Conservation (phyloP, 2,797 vertebrate species). For the Agapornis canus region DNA sequence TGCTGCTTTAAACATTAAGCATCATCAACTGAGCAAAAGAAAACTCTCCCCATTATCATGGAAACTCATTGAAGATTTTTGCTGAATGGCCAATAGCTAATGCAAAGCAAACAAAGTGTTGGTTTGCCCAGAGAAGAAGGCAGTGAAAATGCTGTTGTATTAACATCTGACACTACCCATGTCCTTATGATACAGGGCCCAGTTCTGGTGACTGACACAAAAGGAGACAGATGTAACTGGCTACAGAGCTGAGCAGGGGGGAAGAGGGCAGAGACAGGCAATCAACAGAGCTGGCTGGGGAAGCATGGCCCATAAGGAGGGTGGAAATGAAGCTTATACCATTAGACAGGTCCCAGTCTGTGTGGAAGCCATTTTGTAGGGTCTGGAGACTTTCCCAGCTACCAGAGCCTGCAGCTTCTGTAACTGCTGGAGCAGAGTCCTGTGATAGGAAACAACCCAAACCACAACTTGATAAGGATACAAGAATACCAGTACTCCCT, state of each 20-base stretch:
- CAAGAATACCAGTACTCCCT: background rate
- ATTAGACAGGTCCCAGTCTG: constrained; percentile 97
- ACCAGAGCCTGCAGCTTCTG: constrained; percentile 96
- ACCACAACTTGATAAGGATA: background rate
- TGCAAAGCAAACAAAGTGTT: constrained; percentile 3
- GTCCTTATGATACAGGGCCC: background rate
- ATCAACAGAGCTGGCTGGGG: background rate
- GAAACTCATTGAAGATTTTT: constrained; percentile 20
- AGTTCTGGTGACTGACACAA: background rate
- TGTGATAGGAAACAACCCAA: constrained; percentile 62
- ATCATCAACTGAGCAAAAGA: background rate
- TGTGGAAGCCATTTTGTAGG: constrained; percentile 96
- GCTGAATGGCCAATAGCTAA: background rate
- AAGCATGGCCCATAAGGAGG: background rate
- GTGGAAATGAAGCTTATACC: constrained; percentile 77
- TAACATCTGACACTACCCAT: background rate
- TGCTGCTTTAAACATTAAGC: constrained; percentile 14
- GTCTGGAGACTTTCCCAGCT: constrained; percentile 91
- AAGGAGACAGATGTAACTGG: background rate
- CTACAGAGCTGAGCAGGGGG: background rate
- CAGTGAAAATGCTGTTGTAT: background rate
- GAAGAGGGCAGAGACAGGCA: background rate
- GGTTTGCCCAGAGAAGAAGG: background rate
- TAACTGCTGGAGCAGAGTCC: constrained; percentile 96
- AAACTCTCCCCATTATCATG: background rate